These are phyloP conservation scores for Leguminivora glycinivorella DNA, from an alignment of 1,140 invertebrate genomes.

Conservation along the genomic window DNA sequence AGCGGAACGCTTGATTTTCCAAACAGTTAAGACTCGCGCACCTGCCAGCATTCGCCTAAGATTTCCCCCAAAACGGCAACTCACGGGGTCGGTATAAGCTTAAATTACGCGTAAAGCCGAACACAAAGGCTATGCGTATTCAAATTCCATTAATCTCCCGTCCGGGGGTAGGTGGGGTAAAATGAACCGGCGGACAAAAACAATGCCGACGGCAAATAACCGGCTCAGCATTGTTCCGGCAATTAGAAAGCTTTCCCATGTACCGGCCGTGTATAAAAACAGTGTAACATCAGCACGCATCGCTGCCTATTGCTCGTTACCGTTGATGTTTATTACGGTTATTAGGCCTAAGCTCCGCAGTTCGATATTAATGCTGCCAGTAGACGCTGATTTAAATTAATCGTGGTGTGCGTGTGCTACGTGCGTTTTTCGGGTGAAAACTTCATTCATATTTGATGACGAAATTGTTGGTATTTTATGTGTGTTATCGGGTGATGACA, in stretches of 20 bases:
- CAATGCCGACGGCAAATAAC: constrained; percentile 77
- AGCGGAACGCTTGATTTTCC: constrained; percentile 58
- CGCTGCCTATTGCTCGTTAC: constrained; percentile 78
- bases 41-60: constrained; percentile 64
- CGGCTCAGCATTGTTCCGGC: constrained; percentile 78
- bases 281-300: constrained; percentile 78
- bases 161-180: constrained; percentile 69
- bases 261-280: constrained; percentile 78
- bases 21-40: constrained; percentile 54
- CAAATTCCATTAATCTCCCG: constrained; percentile 78
- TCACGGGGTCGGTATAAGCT: constrained; percentile 70
- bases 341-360: constrained; percentile 73
- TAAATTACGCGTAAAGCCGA: constrained; percentile 78
- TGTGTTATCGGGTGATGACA: constrained; percentile 37
- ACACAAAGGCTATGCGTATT: constrained; percentile 78
- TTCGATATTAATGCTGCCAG: constrained; percentile 69
- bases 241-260: constrained; percentile 79
- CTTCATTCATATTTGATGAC: constrained; percentile 22
- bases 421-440: constrained; percentile 22
- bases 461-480: constrained; percentile 16
- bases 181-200: constrained; percentile 78
- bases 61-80: constrained; percentile 64
- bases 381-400: constrained; percentile 53
- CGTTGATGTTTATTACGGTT: constrained; percentile 77
- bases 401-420: constrained; percentile 34